These are phyloP conservation scores for Helarctos malayanus DNA, from an alignment of 2,797 vertebrate genomes.

Conservation along the genomic window DNA sequence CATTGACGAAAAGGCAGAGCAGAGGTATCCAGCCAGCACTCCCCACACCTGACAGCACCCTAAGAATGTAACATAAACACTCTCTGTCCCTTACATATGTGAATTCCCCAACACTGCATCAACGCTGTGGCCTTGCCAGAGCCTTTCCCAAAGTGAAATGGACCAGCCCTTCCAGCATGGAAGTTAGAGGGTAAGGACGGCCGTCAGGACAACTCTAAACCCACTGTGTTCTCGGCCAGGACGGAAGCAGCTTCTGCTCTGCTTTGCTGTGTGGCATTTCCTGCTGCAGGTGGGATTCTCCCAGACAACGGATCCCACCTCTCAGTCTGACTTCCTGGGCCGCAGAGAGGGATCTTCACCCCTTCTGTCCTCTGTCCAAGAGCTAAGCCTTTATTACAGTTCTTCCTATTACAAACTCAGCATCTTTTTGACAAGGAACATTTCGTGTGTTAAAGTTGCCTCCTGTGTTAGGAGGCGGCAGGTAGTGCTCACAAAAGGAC, in stretches of 20 bases:
- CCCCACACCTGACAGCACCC: not conserved
- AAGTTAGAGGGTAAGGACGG: not conserved
- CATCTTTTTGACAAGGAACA: slow-evolving; percentile 16
- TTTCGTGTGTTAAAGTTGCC: not conserved
- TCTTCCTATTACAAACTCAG: not conserved
- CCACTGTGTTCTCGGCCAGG: not conserved
- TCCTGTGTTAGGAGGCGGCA: not conserved
- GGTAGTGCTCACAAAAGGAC: not conserved
- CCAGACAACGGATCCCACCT: not conserved
- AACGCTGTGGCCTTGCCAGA: not conserved
- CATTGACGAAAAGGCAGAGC: not conserved
- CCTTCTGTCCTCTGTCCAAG: not conserved
- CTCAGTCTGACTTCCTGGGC: not conserved
- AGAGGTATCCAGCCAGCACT: not conserved
- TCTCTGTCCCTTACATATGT: not conserved
- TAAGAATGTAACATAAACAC: not conserved
- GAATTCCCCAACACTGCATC: not conserved
- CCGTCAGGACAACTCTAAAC: not conserved
- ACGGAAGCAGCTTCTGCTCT: not conserved
- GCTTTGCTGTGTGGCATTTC: not conserved
- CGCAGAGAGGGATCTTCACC: not conserved
- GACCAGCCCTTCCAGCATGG: not conserved
- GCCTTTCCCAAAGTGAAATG: not conserved
- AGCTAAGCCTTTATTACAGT: not conserved
- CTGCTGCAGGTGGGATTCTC: not conserved